These are phyloP conservation scores for Spicauda simplicius DNA, from an alignment of 2,888 invertebrate species.

Conservation along the genomic window DNA sequence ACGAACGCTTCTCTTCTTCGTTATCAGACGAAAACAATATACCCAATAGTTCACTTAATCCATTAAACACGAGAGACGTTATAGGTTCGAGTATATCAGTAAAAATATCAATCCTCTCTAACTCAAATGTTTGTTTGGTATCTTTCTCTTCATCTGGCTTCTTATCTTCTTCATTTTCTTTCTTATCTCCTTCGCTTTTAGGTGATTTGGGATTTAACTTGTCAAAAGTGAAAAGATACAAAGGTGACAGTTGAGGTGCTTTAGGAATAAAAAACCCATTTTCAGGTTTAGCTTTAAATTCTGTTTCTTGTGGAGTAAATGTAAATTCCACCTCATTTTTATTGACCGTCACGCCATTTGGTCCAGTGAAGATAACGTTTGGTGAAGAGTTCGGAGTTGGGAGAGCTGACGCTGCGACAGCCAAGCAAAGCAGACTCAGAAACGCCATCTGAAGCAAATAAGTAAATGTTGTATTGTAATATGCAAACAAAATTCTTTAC, in stretches of 20 bases:
- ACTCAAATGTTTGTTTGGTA: not conserved
- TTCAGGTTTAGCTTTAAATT: not conserved
- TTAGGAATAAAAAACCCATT: slow-evolving; percentile 11
- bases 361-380: not conserved
- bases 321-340: slow-evolving; percentile 8
- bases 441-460: slow-evolving; percentile 54
- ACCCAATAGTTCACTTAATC: not conserved
- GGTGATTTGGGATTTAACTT: not conserved
- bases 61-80: not conserved
- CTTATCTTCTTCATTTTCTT: slow-evolving; percentile 16
- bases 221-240: slow-evolving; percentile 8
- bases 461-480: not conserved
- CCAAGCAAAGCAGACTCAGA: slow-evolving; percentile 52
- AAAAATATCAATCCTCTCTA: not conserved
- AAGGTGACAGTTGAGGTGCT: slow-evolving; percentile 11
- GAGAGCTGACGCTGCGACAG: slow-evolving; percentile 50
- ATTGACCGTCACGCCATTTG: not conserved
- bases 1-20: not conserved
- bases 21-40: not conserved
- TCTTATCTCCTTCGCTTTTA: not conserved
- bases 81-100: not conserved
- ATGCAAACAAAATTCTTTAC: no score
- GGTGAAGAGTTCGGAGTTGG: slow-evolving; percentile 43
- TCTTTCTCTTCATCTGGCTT: slow-evolving; percentile 1
- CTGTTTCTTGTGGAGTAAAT: not conserved